Base-by-base conservation (phyloP, 2,113 vertebrate species). In the Crypturellus undulatus region DNA sequence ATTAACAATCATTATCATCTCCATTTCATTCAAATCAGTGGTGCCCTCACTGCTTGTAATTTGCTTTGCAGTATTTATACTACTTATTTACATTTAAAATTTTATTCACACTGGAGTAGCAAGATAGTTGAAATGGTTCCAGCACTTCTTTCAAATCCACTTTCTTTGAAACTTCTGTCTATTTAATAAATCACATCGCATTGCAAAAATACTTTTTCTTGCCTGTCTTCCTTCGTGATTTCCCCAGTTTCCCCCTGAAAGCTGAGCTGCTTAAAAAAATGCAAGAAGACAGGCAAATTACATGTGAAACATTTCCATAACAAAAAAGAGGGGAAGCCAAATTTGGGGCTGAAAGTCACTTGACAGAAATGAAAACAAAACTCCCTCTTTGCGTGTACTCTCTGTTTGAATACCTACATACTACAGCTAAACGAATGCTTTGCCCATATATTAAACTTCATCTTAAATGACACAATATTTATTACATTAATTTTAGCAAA, bases 71-170 rank as follows among this genome's bases (percentile, higher is more conserved):
- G 82, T 83, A 88, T 83, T 91, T 93, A 12, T 54, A 67, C 16
- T 76, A 77, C 40, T 82, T 89, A 93, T 85, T 94, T 88, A 90
- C 87, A 92, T 88, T 90, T 67, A 40, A 91, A 64, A 90, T 90
- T 94, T 85, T 63, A 56, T 70, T 40, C 84, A 91, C 17, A 43
- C n/a, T 59, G 63, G n/a, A 82, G 20, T 4, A 52, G n/a, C n/a
- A 94, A 77, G 68, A 69, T 7, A 4, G 1, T 3, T 49, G 4
- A 68, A 90, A 40, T 52, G 59, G 20, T 72, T 87, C 40, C 72
- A 79, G 56, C 28, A 32, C 21, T 59, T 73, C 11, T 47, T 76
- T 18, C 71, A 83, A 18, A 43, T n/a, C 34, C 24, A 34, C 20
- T 32, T 76, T 79, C 52, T 76, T 38, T 72, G 63, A 82, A 79